Base-by-base conservation (phyloP, 2,113 vertebrate genomes). In the Sus scrofa region DNA sequence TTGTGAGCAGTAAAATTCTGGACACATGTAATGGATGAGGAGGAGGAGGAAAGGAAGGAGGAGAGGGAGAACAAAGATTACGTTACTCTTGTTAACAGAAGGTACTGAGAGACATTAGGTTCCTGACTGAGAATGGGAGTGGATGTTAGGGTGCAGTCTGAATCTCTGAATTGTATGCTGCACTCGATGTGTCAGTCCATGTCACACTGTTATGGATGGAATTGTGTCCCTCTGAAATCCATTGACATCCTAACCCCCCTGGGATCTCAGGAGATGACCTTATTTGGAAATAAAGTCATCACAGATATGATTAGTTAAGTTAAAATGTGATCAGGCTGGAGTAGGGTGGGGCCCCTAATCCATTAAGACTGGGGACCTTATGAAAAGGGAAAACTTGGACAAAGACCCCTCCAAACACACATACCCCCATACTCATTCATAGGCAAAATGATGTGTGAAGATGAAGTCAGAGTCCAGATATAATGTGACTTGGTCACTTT, bases 211-310 rank as follows among this genome's bases (percentile, higher is more conserved):
- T 79, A 16, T 3, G 10, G 62, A 44, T 68, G 52, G 27, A 70
- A 67, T 32, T 50, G 22, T n/a, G 52, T 78, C 39, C 37, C 19
- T 63, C 30, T 50, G 70, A 52, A 52, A 79, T 65, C 84, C 63
- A 26, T 56, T 84, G 63, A 88, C 34, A 7, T 56, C 3, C 24
- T 84, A 50, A 60, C 32, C 52, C 32, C 52, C 44, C 37, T 20
- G 39, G 6, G 27, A 18, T 3, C 32, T 83, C 62, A 93, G 30
- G 68, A 52, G 26, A 30, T 88, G 74, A 73, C 12, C 30, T 34
- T 22, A 86, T 37, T 96, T 95, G 63, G 50, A 93, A 77, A 68
- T 88, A 74, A 91, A 12, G 14, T 56, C 19, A 71, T 63, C 32
- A 30, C 6, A 52, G 52, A 52, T 68, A 44, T 37, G 7, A 60